Base-by-base conservation (phyloP, 2,797 vertebrate species). In the Scleropages formosus region DNA sequence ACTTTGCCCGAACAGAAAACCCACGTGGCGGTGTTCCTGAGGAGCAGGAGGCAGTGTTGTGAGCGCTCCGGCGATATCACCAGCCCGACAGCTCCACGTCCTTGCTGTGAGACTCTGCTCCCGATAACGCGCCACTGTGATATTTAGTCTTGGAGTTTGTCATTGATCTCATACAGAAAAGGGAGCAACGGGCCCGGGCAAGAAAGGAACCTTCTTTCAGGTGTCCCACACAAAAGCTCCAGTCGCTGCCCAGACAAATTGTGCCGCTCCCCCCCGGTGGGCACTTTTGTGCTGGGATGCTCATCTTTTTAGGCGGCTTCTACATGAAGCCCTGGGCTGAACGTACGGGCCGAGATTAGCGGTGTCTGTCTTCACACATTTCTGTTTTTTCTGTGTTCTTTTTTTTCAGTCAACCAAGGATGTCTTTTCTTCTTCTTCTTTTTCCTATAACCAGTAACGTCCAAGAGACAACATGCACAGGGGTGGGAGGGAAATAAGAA, bases 191-290 rank as follows among this genome's bases (percentile, higher is more conserved):
- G 18, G 31, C 11, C 22, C 13, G 16, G 6, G 4, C 69, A 31
- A 31, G 11, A 39, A 49, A 1, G 69, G 69, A 26, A 10, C 53
- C 13, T 10, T 71, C 56, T 51, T 58, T 71, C 69, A 71, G 51
- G 69, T 58, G 69, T 39, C 51, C 68, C 68, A 39, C 51, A 70
- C 49, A 70, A 56, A 70, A 58, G 26, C 68, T 70, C 15, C 20
- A 70, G 51, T 70, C 51, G 16, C 12, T 6, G 68, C 51, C 9
- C 1, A 70, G 51, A 16, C 24, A 4, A 58, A 71, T 39, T 58
- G 69, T 58, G 68, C 12, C 49, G 9, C 22, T 12, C 22, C 69
- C 49, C 51, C 69, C 18, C 9, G n/a, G 15, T 61, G 59, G 59
- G 59, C n/a, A 61, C 59, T n/a, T 61, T 20, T 61, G 59, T 61